Base-by-base conservation (phyloP, 1,140 invertebrate genomes). In the Gerris buenoi region DNA sequence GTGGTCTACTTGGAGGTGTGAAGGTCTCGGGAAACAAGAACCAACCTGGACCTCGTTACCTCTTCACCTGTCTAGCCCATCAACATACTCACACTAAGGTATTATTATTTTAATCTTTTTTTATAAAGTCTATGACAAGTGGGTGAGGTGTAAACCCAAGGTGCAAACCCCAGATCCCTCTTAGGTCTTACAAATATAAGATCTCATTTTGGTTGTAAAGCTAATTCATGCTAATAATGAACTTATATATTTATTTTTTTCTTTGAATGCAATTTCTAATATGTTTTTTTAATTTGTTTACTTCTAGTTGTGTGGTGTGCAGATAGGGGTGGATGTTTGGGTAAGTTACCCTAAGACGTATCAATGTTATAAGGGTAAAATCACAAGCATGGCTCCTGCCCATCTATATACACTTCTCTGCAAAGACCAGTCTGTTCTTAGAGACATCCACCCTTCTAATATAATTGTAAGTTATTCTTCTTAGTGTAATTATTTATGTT, bases 21-120 rank as follows among this genome's bases (percentile, higher is more conserved):
- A 68, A 72, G 64, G 80, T 81, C 72, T 74, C 77, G 60, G 75
- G 75, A n/a, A 76, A 74, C 72, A 75, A 77, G 18, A 64, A 25
- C 29, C 27, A 14, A 64, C 77, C 77, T 75, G 79, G 80, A 2
- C 72, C 70, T 27, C 75, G 75, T n/a, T 74, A 81, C 1, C 73
- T 82, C 73, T 76, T 83, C 63, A 81, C 79, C 3, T 86, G 84
- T 71, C 74, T 74, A 13, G 74, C 75, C 23, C 79, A 80, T 57
- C 70, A 72, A 13, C 75, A 77, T 28, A 74, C 71, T 15, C 77
- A 77, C 27, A 75, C 76, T 25, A 78, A 77, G 70, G 74, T 76
- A 68, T 67, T 18, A 3, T 58, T 65, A 57, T 27, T 46, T 26
- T 57, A 65, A 22, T 65, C 3, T 33, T 28, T 22, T 33, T 18